These are phyloP conservation scores for Takifugu rubripes DNA, from an alignment of 2,797 vertebrate species.

Conservation along the genomic window DNA sequence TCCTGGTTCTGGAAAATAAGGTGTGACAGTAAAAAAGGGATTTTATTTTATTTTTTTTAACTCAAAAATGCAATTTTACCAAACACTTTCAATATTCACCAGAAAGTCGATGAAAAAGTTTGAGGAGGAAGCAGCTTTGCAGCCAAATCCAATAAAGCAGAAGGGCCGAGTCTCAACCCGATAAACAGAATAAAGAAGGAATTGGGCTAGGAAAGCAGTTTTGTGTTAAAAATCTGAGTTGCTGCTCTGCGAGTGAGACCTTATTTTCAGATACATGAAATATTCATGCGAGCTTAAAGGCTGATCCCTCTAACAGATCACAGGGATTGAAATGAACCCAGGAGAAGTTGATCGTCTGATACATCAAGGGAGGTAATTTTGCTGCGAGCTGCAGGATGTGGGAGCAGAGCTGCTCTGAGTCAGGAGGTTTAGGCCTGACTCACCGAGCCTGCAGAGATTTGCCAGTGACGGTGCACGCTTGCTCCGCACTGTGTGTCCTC, in stretches of 20 bases:
- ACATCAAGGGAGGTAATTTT: constrained; percentile 19
- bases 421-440: constrained; percentile 48
- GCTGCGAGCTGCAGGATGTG: constrained; percentile 23
- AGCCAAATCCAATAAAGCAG: not conserved
- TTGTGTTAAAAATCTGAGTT: not conserved
- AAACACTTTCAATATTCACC: too few relatives aligned
- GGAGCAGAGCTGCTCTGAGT: constrained; percentile 60
- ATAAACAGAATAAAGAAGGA: not conserved
- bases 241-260: not conserved
- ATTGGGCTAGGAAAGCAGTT: not conserved
- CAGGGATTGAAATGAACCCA: not conserved
- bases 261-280: too few relatives aligned
- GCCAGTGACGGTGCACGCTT: too few relatives aligned
- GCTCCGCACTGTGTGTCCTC: too few relatives aligned
- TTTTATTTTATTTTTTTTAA: too few relatives aligned
- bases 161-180: too few relatives aligned
- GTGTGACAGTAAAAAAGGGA: too few relatives aligned
- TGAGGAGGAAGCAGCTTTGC: not conserved
- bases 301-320: not conserved
- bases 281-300: too few relatives aligned
- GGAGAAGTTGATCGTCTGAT: constrained; percentile 4
- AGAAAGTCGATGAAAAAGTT: too few relatives aligned
- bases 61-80: too few relatives aligned
- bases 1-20: too few relatives aligned
- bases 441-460: not conserved